These are phyloP conservation scores for Amorpha juglandis DNA, from an alignment of 2,888 invertebrate species.

Conservation along the genomic window DNA sequence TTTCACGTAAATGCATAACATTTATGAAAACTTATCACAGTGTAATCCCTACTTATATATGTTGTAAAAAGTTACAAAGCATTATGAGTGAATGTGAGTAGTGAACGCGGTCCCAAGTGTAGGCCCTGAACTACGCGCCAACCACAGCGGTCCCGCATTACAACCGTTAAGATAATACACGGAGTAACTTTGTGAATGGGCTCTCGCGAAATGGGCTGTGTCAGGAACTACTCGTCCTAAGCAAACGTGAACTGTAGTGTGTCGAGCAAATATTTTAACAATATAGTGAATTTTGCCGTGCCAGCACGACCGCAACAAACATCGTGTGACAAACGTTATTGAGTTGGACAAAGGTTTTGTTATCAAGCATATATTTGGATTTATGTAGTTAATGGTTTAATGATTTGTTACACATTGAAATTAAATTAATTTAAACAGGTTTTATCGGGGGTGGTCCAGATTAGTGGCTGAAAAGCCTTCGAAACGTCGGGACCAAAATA, in stretches of 20 bases:
- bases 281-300: slow-evolving; percentile 28
- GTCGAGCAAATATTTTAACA: slow-evolving; percentile 30
- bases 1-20: too few species aligned
- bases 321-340: slow-evolving; percentile 25
- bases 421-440: too few species aligned
- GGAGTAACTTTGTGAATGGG: slow-evolving; percentile 23
- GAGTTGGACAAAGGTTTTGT: neutral
- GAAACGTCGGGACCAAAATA: too few species aligned
- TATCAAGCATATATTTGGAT: slow-evolving; percentile 19
- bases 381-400: too few species aligned
- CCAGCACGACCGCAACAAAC: slow-evolving; percentile 24
- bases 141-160: slow-evolving; percentile 21
- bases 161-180: slow-evolving; percentile 26
- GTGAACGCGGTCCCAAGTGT: slow-evolving; percentile 22
- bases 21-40: neutral
- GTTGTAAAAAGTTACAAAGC: neutral
- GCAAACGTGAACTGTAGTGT: slow-evolving; percentile 31
- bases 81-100: slow-evolving; percentile 9
- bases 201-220: slow-evolving; percentile 30
- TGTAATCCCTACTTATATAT: neutral
- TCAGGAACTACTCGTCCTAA: slow-evolving; percentile 37
- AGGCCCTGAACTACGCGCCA: slow-evolving; percentile 22
- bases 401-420: too few species aligned
- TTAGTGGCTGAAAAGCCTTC: too few species aligned
- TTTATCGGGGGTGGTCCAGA: too few species aligned